These are phyloP conservation scores for Elephantulus edwardii DNA, from an alignment of 2,113 vertebrate genomes.

Conservation along the genomic window DNA sequence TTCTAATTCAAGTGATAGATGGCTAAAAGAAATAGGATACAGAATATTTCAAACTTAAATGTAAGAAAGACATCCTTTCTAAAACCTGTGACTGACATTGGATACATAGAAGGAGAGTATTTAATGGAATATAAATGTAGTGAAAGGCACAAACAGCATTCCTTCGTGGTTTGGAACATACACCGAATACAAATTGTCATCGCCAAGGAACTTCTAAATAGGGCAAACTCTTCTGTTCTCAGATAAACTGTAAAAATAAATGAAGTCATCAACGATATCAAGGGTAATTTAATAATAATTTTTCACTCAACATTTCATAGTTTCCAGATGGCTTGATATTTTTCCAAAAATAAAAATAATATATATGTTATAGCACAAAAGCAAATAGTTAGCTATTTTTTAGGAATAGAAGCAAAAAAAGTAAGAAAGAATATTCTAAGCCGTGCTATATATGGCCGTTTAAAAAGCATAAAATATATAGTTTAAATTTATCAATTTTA, in stretches of 20 bases:
- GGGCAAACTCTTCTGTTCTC: slow-evolving; percentile 31
- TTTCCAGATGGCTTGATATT: slow-evolving; percentile 58
- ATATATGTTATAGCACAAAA: slow-evolving; percentile 46
- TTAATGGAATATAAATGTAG: slow-evolving; percentile 39
- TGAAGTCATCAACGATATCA: slow-evolving; percentile 55
- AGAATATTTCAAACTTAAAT: slow-evolving; percentile 22
- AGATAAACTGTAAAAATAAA: slow-evolving; percentile 69
- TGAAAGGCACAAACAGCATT: slow-evolving; percentile 42
- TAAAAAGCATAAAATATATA: background rate
- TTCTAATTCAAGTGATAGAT: slow-evolving; percentile 42
- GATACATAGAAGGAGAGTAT: slow-evolving; percentile 1
- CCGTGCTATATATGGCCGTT: no score
- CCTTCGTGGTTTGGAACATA: slow-evolving; percentile 28
- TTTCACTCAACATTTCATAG: slow-evolving; percentile 60
- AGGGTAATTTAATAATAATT: slow-evolving; percentile 62
- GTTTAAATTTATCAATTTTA: slow-evolving; percentile 33
- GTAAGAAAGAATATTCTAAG: no score
- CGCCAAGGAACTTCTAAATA: slow-evolving; percentile 50
- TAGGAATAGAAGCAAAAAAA: slow-evolving; percentile 32
- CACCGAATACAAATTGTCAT: slow-evolving; percentile 40
- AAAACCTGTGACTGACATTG: slow-evolving; percentile 32
- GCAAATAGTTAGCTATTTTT: slow-evolving; percentile 32
- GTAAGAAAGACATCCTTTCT: slow-evolving; percentile 13
- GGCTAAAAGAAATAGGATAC: slow-evolving; percentile 39
- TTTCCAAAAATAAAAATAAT: slow-evolving; percentile 43